phyloP scores from a whole-genome alignment of 2,888 invertebrate genomes.

The Didymodactylos carnosus region DNA sequence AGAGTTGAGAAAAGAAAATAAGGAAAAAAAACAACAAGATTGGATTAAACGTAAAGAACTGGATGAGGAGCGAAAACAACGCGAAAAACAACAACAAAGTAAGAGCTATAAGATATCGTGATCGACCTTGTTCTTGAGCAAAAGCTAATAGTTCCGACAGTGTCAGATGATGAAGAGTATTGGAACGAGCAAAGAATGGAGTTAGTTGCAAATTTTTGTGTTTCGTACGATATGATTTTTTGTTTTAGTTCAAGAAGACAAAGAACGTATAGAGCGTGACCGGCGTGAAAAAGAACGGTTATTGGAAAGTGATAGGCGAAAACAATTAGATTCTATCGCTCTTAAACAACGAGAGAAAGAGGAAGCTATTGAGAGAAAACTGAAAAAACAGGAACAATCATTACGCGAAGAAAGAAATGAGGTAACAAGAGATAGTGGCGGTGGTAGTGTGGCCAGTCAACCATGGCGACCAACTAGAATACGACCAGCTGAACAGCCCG shows the following conservation, averaged over 20 bases:
- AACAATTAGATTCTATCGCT: constrained; percentile 2
- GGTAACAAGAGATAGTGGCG: background rate
- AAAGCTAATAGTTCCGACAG: too few species aligned
- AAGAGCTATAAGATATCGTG: too few species aligned
- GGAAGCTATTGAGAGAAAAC: constrained; percentile 1
- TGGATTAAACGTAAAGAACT: background rate
- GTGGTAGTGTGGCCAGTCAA: background rate
- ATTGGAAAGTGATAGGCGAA: background rate
- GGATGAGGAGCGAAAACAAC: background rate
- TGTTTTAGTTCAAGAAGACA: background rate
- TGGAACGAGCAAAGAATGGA: too few species aligned
- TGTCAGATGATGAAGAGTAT: too few species aligned
- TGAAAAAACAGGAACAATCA: background rate
- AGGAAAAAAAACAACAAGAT: constrained; percentile 4
- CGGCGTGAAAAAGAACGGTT: background rate
- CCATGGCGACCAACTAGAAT: background rate
- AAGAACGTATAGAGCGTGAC: background rate
- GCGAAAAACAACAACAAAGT: background rate
- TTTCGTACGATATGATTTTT: too few species aligned
- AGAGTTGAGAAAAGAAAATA: background rate
- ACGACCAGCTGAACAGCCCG: background rate
- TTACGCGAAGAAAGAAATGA: background rate
- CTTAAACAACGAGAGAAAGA: constrained; percentile 5
- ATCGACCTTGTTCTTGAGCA: too few species aligned
- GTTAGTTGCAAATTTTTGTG: too few species aligned